phyloP scores from a whole-genome alignment of 2,888 invertebrate species.

The Folsomia manolachei region DNA sequence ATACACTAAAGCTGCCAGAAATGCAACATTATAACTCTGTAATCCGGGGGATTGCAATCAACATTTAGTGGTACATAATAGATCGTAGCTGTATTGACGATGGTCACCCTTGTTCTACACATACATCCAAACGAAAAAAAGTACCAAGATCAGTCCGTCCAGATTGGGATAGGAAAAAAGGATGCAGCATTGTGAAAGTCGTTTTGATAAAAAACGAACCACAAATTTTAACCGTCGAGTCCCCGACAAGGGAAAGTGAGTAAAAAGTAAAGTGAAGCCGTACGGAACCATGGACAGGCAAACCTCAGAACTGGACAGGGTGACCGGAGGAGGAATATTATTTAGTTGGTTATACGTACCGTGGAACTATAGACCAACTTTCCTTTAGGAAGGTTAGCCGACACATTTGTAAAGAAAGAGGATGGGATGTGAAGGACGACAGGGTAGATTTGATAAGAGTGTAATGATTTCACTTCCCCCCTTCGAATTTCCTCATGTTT shows the following conservation, averaged over 20 bases:
- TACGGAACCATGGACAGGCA: too few relatives aligned
- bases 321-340: conserved; percentile 12
- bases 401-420: conserved; percentile 10
- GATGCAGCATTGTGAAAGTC: conserved; percentile 27
- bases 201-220: conserved; percentile 35
- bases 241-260: conserved; percentile 27
- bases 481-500: conserved; percentile 15
- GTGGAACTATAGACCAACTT: background rate
- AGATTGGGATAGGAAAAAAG: background rate
- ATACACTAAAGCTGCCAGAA: too few relatives aligned
- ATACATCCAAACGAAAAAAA: background rate
- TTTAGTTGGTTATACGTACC: background rate
- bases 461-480: conserved; percentile 12
- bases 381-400: conserved; percentile 1
- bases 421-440: conserved; percentile 13
- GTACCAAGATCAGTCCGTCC: background rate
- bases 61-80: too few relatives aligned
- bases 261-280: conserved; percentile 9
- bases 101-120: too few relatives aligned
- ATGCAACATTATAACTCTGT: too few relatives aligned
- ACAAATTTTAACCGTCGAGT: conserved; percentile 39
- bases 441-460: conserved; percentile 16
- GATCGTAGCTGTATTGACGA: too few relatives aligned
- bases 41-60: too few relatives aligned
- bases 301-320: background rate